These are phyloP conservation scores for Beaufortia kweichowensis DNA, from an alignment of 2,113 vertebrate genomes.

Conservation along the genomic window DNA sequence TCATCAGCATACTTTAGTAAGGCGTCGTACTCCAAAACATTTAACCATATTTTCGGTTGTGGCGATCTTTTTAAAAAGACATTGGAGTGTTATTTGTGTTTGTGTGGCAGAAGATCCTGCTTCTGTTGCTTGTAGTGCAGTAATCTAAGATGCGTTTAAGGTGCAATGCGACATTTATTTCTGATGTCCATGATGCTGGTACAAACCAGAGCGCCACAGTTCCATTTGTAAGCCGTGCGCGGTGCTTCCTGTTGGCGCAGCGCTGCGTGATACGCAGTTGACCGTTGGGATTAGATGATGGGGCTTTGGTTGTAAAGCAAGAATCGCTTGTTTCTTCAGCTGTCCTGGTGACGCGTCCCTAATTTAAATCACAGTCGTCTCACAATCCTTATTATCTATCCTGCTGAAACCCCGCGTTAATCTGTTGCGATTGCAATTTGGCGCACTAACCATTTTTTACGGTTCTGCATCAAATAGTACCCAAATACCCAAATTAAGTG, in stretches of 20 bases:
- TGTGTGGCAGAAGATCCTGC: not conserved
- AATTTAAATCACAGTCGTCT: conserved; percentile 41
- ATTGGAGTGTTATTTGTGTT: not conserved
- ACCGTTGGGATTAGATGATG: conserved; percentile 40
- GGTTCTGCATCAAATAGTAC: not conserved
- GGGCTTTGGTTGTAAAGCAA: conserved; percentile 20
- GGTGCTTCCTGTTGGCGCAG: conserved; percentile 31
- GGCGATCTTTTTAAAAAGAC: not conserved
- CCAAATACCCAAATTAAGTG: not conserved
- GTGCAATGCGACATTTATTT: conserved; percentile 32
- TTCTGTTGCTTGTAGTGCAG: not conserved
- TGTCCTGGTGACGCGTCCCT: conserved; percentile 24
- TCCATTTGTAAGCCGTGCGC: not conserved
- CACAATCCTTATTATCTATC: conserved; percentile 23
- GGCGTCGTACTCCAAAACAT: not conserved
- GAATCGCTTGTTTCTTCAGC: conserved; percentile 43
- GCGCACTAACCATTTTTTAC: not conserved
- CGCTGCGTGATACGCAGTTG: conserved; percentile 29
- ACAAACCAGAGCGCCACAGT: not conserved
- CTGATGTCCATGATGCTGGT: conserved; percentile 29
- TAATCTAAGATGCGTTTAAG: conserved; percentile 4
- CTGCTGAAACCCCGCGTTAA: not conserved
- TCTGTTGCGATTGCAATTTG: not conserved
- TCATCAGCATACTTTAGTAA: conserved; percentile 7
- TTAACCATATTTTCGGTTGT: not conserved